These are phyloP conservation scores for Epinephelus fuscoguttatus DNA, from an alignment of 2,113 vertebrate species.

Conservation along the genomic window DNA sequence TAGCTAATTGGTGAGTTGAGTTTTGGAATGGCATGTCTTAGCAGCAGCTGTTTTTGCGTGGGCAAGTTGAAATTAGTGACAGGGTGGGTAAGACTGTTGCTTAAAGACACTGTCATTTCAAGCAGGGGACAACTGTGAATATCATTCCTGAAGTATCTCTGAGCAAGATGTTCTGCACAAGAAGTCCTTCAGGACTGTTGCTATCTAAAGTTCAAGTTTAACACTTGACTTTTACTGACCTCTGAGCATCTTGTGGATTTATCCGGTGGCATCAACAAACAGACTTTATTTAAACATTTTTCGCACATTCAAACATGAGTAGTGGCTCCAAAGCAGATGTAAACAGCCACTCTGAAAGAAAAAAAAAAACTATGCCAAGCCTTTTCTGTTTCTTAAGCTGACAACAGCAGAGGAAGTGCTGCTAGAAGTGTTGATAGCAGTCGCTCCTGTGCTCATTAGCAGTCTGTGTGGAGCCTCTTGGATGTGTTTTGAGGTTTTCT, in stretches of 20 bases:
- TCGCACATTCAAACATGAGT: neutral
- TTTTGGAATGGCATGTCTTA: slow-evolving; percentile 35
- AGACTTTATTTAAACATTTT: neutral
- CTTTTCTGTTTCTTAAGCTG: slow-evolving; percentile 7
- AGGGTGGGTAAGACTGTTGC: slow-evolving; percentile 12
- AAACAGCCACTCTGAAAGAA: neutral
- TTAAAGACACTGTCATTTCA: slow-evolving; percentile 26
- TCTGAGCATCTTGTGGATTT: slow-evolving; percentile 17
- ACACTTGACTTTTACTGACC: slow-evolving; percentile 31
- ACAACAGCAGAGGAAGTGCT: slow-evolving; percentile 8
- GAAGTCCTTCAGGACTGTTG: neutral
- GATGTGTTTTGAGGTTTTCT: neutral
- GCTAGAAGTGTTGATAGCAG: slow-evolving; percentile 6
- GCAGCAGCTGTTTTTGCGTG: slow-evolving; percentile 37
- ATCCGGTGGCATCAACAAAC: neutral
- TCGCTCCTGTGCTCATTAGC: slow-evolving; percentile 39
- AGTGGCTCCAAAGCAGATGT: neutral
- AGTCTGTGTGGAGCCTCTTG: slow-evolving; percentile 9
- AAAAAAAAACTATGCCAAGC: neutral
- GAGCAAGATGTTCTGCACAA: neutral
- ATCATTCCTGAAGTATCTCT: slow-evolving; percentile 6
- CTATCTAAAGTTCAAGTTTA: slow-evolving; percentile 14
- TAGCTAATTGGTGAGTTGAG: slow-evolving; percentile 40
- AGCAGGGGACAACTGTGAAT: slow-evolving; percentile 1
- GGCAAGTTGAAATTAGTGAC: slow-evolving; percentile 36